Evolutionary conservation across 2,797 vertebrate genomes (phyloP), one percentile per base, ranked within the genome.

Genomic region (Karalla daura): DNA sequence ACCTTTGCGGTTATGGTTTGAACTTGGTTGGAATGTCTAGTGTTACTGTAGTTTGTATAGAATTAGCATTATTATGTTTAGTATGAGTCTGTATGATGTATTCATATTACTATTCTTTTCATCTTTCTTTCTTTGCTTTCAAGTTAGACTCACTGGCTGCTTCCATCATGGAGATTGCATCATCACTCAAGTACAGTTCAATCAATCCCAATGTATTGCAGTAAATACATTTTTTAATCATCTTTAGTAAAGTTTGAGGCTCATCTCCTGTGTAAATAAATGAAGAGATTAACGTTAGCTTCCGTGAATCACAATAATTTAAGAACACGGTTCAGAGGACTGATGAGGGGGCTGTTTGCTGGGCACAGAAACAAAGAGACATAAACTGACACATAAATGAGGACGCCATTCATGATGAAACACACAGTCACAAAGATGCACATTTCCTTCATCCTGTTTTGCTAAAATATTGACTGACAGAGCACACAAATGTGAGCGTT

Each of bases 221-320:
- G 59, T 54, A 61, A 70, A 72, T 53, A 53, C 41, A 56, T 66
- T 67, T 35, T 32, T 41, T 58, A 77, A 8, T 54, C 53, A 47
- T 75, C 61, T 59, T 15, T 72, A 36, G 54, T 62, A 23, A 58
- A 62, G 63, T 68, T 47, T 20, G 40, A 67, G 33, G 56, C 53
- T 60, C 36, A 54, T 49, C 68, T 43, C n/a, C 25, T n/a, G 59
- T 69, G 47, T 76, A 65, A 81, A 76, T 61, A 62, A 63, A 45
- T 14, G 2, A 23, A 73, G 53, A 63, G 43, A 75, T 74, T 61
- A 47, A 52, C 17, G 41, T 61, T 24, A 59, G 46, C 71, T 25
- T 30, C 63, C 41, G 56, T 71, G 63, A 80, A 72, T 86, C 64
- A 49, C 39, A 3, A 61, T 70, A 51, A 72, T 77, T 83, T 65